Base-by-base conservation (phyloP, 2,113 vertebrate genomes). In the Takifugu flavidus region DNA sequence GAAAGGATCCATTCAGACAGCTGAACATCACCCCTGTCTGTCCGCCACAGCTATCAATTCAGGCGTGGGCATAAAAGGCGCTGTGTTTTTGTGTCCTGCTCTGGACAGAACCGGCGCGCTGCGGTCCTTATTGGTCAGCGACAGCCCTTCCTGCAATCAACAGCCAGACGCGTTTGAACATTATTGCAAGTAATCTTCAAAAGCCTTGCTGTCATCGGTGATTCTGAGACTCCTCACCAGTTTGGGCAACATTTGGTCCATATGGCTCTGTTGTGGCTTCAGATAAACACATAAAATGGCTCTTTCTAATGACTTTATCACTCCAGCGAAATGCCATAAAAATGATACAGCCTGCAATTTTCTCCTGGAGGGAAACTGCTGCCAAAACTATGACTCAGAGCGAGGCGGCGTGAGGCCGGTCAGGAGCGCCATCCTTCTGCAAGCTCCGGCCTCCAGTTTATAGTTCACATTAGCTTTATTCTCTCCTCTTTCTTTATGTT, bases 41-140 rank as follows among this genome's bases (percentile, higher is more conserved):
- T 34, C 34, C 65, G 66, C 70, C 66, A 80, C 73, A 70, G 69
- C 66, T 79, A 78, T 80, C 79, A 78, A 79, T 82, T 85, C 75
- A 82, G 55, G 52, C 46, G 47, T 1, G 50, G 43, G 58, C 49
- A 85, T 79, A 85, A 83, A 52, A 80, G 84, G 60, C 31, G 56
- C 72, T 56, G 66, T 80, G 72, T 85, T 76, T 67, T 65, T 59
- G 56, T 53, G 39, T 72, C 42, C 49, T 2, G 34, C 27, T 39
- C 52, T 45, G 49, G 62, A 49, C 29, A 43, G 57, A 70, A 59
- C 65, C 67, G 65, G 56, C 66, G 44, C 53, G 62, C 13, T 50
- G 27, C 39, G 39, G 34, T 69, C 61, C 78, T 84, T 79, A 70
- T 71, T 56, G 69, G 61, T 60, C 58, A 67, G 59, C 64, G 72